These are phyloP conservation scores for Heliothis subflexa DNA, from an alignment of 1,140 invertebrate species.

Conservation along the genomic window DNA sequence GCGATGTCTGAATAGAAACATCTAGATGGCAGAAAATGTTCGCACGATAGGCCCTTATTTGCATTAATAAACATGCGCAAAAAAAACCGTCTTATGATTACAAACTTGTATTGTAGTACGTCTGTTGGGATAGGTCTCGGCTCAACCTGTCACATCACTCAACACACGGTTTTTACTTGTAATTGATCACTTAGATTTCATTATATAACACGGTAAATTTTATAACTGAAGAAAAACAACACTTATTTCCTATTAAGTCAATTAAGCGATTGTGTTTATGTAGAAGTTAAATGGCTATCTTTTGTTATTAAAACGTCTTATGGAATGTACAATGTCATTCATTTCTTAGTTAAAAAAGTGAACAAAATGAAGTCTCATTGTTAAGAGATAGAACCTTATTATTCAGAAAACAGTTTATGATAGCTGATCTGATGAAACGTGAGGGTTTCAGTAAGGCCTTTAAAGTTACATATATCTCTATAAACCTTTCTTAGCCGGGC, in stretches of 20 bases:
- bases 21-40: slow-evolving; percentile 38
- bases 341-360: too few species aligned
- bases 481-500: too few species aligned
- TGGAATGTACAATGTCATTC: background rate
- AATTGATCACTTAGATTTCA: slow-evolving; percentile 34
- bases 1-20: background rate
- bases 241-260: background rate
- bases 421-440: too few species aligned
- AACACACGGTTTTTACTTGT: slow-evolving; percentile 1
- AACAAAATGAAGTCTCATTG: too few species aligned
- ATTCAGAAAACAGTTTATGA: too few species aligned
- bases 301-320: background rate
- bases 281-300: background rate
- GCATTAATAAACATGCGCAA: slow-evolving; percentile 18
- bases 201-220: background rate
- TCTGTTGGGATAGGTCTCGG: slow-evolving; percentile 36
- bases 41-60: slow-evolving; percentile 34
- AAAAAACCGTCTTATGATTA: slow-evolving; percentile 26
- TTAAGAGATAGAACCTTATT: too few species aligned
- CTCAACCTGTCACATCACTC: background rate
- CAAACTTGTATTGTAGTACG: background rate
- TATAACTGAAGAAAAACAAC: slow-evolving; percentile 16
- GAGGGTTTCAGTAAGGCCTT: too few species aligned
- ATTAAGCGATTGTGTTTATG: slow-evolving; percentile 17
- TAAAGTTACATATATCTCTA: too few species aligned